Base-by-base conservation (phyloP, 2,797 vertebrate species). In the Diplodus puntazzo region DNA sequence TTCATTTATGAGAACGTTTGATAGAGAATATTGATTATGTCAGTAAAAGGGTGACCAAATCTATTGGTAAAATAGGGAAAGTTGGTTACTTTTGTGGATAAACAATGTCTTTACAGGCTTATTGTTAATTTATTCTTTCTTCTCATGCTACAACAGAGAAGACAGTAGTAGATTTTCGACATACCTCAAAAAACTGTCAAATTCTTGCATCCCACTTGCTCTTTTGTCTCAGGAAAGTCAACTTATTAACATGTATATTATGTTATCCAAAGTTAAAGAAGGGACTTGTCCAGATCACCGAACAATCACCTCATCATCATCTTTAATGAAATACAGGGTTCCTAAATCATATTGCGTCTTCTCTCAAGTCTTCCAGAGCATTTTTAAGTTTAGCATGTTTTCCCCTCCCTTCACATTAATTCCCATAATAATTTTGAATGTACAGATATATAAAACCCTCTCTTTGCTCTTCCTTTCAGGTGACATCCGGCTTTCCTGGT, bases 391-490 rank as follows among this genome's bases (percentile, higher is more conserved):
- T 14, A 52, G 43, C 27, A 11, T 18, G 43, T 43, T 23, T 43
- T n/a, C 25, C 2, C 23, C 39, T 61, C 13, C 52, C 14, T 30
- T 59, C 11, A 39, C 52, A 61, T 23, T 61, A 1, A 11, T 55
- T 23, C 4, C 1, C 17, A 25, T 39, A 27, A 2, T 34, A 27
- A n/a, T 18, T 50, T 54, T 27, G 5, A 23, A 57, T 18, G 11
- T 12, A 14, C 45, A 23, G 16, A 39, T 57, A 43, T 10, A n/a
- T 30, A 27, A 55, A 68, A 14, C 6, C 14, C 4, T 21, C 3
- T 43, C 10, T 57, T 14, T 64, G 5, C 60, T 69, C 42, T 62
- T 77, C 21, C 53, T 83, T 58, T 10, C 76, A 93, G 93, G 75
- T 64, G 64, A 57, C 0, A 21, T 75, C 25, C 2, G 0, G 34